These are phyloP conservation scores for Epinephelus coioides DNA, from an alignment of 2,797 vertebrate genomes.

Conservation along the genomic window DNA sequence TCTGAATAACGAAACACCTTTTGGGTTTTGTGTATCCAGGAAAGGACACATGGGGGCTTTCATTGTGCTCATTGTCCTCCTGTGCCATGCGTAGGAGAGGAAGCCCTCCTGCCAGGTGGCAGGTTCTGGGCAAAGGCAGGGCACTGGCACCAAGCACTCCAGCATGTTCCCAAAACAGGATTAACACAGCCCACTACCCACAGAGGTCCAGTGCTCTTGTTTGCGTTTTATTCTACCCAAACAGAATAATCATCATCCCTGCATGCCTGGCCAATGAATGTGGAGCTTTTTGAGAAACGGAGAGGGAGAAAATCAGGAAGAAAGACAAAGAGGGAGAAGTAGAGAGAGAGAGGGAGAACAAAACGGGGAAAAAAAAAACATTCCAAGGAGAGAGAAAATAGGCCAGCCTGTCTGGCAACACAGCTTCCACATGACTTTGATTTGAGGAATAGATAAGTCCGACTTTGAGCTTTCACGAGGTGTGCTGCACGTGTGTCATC, in stretches of 20 bases:
- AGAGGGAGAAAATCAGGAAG: slow-evolving; percentile 37
- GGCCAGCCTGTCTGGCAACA: slow-evolving; percentile 78
- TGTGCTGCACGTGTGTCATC: slow-evolving; percentile 43
- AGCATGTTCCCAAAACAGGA: slow-evolving; percentile 82
- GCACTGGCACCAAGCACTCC: slow-evolving; percentile 67
- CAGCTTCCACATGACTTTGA: slow-evolving; percentile 83
- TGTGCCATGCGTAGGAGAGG: slow-evolving; percentile 63
- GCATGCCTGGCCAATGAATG: slow-evolving; percentile 62
- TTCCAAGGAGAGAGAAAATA: slow-evolving; percentile 79
- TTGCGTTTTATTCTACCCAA: slow-evolving; percentile 69
- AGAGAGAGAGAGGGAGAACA: neutral
- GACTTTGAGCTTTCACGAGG: slow-evolving; percentile 70
- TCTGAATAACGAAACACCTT: slow-evolving; percentile 42
- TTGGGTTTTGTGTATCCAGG: slow-evolving; percentile 41
- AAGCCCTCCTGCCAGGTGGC: slow-evolving; percentile 79
- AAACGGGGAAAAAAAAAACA: slow-evolving; percentile 53
- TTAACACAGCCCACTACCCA: slow-evolving; percentile 75
- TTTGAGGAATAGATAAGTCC: slow-evolving; percentile 80
- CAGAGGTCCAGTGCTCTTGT: slow-evolving; percentile 72
- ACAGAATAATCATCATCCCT: slow-evolving; percentile 75
- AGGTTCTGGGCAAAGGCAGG: slow-evolving; percentile 77
- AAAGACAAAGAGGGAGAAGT: slow-evolving; percentile 46
- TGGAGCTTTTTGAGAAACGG: slow-evolving; percentile 44
- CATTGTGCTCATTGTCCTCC: slow-evolving; percentile 62
- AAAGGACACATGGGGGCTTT: slow-evolving; percentile 55